Evolutionary conservation across 2,113 vertebrate genomes (phyloP).

Genomic region (Romanogobio albipinnatus): DNA sequence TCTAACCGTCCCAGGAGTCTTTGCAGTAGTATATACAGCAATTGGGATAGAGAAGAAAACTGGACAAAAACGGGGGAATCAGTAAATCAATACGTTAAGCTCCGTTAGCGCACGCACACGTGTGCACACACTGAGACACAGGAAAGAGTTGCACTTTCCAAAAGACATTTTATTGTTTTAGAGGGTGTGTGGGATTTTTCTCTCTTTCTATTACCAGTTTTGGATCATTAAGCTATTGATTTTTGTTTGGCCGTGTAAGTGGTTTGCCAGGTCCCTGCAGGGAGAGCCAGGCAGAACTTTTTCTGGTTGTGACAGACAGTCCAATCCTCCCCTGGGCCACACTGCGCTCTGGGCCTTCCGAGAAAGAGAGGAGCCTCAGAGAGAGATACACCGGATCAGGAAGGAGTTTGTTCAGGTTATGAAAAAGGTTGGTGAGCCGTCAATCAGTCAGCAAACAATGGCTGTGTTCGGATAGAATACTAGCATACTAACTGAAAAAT

Average conservation of each 20-base stretch:
- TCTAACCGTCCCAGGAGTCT: conserved; percentile 1
- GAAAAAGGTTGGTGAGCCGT: not conserved
- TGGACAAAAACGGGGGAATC: conserved; percentile 51
- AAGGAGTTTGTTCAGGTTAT: conserved; percentile 48
- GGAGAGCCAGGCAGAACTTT: conserved; percentile 75
- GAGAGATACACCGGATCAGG: conserved; percentile 54
- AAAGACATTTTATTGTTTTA: conserved; percentile 82
- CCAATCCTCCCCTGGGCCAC: conserved; percentile 68
- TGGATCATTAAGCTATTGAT: conserved; percentile 85
- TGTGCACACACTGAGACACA: conserved; percentile 46
- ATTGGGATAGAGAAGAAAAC: conserved; percentile 43
- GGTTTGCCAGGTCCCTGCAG: conserved; percentile 75
- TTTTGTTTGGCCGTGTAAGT: conserved; percentile 80
- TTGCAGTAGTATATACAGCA: not conserved
- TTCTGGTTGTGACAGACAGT: conserved; percentile 75
- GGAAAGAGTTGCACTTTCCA: conserved; percentile 75
- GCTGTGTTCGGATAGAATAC: not conserved
- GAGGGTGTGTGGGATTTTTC: conserved; percentile 69
- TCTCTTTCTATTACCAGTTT: conserved; percentile 80
- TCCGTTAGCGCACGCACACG: conserved; percentile 50
- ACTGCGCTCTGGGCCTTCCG: not conserved
- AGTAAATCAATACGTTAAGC: conserved; percentile 58
- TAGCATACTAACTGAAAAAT: not conserved
- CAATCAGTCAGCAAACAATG: conserved; percentile 7
- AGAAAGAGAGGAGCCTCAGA: conserved; percentile 49